phyloP scores from a whole-genome alignment of 2,113 vertebrate species.

The Cygnus buccinator region DNA sequence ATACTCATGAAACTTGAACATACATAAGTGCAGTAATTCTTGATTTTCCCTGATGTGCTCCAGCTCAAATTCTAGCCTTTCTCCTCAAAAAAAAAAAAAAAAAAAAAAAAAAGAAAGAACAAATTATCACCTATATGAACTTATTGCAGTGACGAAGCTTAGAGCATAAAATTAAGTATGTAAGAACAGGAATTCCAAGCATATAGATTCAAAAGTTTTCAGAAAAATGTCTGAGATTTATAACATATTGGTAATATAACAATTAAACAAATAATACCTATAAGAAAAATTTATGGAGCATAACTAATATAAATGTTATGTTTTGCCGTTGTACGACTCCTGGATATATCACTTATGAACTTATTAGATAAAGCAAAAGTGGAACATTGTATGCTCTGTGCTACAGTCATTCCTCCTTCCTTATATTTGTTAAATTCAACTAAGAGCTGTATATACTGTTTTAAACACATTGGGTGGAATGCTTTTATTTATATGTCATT shows the following conservation, averaged over 20 bases:
- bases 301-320: neutral
- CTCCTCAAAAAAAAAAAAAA: neutral
- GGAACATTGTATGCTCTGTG: neutral
- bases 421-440: neutral
- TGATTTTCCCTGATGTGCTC: neutral
- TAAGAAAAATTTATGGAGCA: neutral
- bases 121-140: neutral
- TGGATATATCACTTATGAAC: neutral
- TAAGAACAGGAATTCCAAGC: neutral
- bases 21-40: neutral
- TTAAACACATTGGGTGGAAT: neutral
- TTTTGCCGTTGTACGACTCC: neutral
- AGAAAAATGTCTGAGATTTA: neutral
- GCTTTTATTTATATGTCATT: neutral
- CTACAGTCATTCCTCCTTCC: neutral
- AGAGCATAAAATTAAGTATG: neutral
- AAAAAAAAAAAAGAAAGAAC: neutral
- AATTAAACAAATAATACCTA: neutral
- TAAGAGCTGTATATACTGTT: neutral
- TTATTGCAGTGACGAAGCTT: neutral
- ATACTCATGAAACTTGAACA: neutral
- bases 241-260: neutral
- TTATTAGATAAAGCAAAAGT: neutral
- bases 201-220: neutral
- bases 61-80: neutral